Evolutionary conservation across 2,113 vertebrate genomes (phyloP).

Genomic region (Panurus biarmicus): DNA sequence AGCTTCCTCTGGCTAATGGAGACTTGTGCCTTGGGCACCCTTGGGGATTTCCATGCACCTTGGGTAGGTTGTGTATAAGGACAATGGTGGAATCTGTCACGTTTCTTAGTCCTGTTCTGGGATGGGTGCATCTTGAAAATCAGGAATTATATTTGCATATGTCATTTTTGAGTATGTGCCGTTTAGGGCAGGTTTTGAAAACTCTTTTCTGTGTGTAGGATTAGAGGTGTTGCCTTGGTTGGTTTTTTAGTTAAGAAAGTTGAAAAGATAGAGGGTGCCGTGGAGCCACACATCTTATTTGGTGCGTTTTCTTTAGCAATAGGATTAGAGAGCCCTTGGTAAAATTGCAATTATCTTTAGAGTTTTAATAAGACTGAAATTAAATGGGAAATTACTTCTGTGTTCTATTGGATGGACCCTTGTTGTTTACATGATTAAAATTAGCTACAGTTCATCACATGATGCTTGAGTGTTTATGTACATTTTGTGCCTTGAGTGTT

Average conservation of each 20-base stretch:
- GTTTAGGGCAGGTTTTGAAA: not conserved
- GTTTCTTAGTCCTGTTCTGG: not conserved
- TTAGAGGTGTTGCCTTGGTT: not conserved
- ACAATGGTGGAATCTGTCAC: not conserved
- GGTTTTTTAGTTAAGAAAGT: not conserved
- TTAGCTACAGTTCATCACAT: not conserved
- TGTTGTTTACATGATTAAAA: constrained; percentile 49
- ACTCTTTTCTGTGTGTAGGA: not conserved
- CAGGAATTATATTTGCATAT: not conserved
- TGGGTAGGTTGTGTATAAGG: not conserved
- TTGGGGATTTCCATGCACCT: not conserved
- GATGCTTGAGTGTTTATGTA: constrained; percentile 21
- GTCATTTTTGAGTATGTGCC: not conserved
- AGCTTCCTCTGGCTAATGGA: not conserved
- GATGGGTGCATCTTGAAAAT: not conserved
- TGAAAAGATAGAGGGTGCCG: not conserved
- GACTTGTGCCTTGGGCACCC: not conserved
- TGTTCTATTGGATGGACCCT: not conserved
- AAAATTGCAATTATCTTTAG: not conserved
- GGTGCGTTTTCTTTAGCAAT: not conserved
- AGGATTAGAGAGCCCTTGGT: not conserved
- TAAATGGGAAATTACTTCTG: constrained; percentile 11
- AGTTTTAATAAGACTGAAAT: constrained; percentile 8
- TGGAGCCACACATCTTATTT: not conserved
- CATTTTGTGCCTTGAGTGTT: constrained; percentile 37